Evolutionary conservation across 2,113 vertebrate genomes (phyloP).

Genomic region (Arvicanthis niloticus): DNA sequence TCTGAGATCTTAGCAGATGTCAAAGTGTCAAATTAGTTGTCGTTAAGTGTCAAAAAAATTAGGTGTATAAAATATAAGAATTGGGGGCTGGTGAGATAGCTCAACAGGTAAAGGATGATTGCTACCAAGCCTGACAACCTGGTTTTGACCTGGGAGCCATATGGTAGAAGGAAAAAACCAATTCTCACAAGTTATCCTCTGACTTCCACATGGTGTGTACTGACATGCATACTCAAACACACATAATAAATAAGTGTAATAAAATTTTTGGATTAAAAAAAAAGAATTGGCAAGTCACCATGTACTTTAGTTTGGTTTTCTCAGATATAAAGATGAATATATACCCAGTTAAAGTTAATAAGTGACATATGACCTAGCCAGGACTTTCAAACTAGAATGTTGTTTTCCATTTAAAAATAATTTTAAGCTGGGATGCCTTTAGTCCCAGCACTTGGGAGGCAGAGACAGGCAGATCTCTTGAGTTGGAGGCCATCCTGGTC

Average conservation of each 20-base stretch:
- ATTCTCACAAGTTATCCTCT: background rate
- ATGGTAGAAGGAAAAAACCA: background rate
- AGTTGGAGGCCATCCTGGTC: too few relatives aligned
- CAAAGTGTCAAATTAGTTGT: background rate
- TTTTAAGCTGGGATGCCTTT: background rate
- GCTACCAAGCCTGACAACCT: background rate
- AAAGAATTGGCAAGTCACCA: background rate
- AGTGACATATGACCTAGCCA: background rate
- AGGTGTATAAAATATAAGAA: background rate
- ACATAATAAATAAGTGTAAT: background rate
- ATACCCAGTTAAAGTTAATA: background rate
- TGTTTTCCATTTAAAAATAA: background rate
- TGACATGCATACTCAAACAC: background rate
- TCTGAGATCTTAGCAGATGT: background rate
- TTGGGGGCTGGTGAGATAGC: background rate
- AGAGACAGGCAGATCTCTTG: too few relatives aligned
- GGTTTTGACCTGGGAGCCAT: background rate
- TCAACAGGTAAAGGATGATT: background rate
- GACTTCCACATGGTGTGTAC: background rate
- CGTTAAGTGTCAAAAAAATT: background rate
- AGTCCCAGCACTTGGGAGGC: too few relatives aligned
- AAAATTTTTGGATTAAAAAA: background rate
- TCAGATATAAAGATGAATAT: background rate
- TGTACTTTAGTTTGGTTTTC: background rate
- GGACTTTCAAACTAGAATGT: conserved; percentile 36